Conservation (phyloP, 2,888 invertebrate species). For the Falcaria lacertinaria region DNA sequence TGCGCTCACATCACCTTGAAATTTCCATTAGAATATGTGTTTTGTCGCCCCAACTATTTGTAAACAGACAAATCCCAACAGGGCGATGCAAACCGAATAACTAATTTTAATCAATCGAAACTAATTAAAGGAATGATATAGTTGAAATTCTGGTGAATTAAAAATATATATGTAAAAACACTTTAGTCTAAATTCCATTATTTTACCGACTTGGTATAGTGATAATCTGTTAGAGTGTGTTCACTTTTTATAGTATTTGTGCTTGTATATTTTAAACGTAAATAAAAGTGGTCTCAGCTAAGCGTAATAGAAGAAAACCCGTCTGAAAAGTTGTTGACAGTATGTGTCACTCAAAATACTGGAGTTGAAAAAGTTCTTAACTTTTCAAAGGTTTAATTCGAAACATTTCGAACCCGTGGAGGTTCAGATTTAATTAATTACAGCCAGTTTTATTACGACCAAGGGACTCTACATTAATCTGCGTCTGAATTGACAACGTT, state of each 20-base stretch:
- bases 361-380: neutral
- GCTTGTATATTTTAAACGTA: too few relatives aligned
- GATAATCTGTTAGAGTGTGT: too few relatives aligned
- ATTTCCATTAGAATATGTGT: constrained; percentile 47
- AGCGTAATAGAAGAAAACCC: neutral
- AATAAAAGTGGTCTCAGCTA: too few relatives aligned
- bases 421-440: neutral
- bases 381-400: neutral
- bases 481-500: neutral
- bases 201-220: too few relatives aligned
- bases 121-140: neutral
- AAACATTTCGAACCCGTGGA: neutral
- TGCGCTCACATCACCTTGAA: constrained; percentile 45
- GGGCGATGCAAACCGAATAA: neutral
- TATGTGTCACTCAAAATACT: neutral
- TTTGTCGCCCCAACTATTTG: constrained; percentile 27
- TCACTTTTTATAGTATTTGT: too few relatives aligned
- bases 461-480: neutral
- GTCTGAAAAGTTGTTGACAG: neutral
- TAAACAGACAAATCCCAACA: constrained; percentile 15
- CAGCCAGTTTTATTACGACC: neutral
- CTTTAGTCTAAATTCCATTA: too few relatives aligned
- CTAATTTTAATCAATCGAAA: constrained; percentile 1
- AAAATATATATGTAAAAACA: too few relatives aligned
- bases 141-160: too few relatives aligned